Conservation (phyloP, 1,140 invertebrate species). For the Myzus persicae region DNA sequence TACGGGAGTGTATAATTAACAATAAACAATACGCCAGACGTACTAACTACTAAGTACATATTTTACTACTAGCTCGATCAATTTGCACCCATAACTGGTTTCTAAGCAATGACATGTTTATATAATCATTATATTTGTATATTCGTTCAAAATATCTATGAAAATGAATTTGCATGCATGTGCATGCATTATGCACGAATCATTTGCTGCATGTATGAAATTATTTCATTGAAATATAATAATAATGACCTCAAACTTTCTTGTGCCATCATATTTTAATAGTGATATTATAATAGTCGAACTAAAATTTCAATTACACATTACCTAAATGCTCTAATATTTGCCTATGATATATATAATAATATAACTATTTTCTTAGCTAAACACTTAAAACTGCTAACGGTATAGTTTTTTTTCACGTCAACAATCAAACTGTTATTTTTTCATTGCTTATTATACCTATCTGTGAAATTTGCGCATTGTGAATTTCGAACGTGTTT, state of each 20-base stretch:
- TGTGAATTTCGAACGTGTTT: not conserved
- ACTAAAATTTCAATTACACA: not conserved
- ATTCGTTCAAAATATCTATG: not conserved
- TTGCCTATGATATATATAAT: not conserved
- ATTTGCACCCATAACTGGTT: not conserved
- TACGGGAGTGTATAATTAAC: not conserved
- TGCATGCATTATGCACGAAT: not conserved
- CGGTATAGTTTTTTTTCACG: not conserved
- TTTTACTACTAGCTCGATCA: not conserved
- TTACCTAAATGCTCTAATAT: not conserved
- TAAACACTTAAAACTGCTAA: not conserved
- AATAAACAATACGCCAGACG: conserved; percentile 1
- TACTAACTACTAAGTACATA: conserved; percentile 3
- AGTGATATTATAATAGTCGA: not conserved
- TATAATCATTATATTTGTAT: not conserved
- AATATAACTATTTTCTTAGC: not conserved
- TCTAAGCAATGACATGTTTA: not conserved
- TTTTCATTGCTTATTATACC: not conserved
- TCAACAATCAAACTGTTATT: not conserved
- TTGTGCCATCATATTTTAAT: not conserved
- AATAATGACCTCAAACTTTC: not conserved
- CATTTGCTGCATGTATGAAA: not conserved
- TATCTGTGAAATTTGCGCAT: conserved; percentile 32
- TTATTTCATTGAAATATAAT: too few species aligned
- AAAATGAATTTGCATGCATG: not conserved